These are phyloP conservation scores for Paramormyrops kingsleyae DNA, from an alignment of 2,113 vertebrate genomes.

Conservation along the genomic window DNA sequence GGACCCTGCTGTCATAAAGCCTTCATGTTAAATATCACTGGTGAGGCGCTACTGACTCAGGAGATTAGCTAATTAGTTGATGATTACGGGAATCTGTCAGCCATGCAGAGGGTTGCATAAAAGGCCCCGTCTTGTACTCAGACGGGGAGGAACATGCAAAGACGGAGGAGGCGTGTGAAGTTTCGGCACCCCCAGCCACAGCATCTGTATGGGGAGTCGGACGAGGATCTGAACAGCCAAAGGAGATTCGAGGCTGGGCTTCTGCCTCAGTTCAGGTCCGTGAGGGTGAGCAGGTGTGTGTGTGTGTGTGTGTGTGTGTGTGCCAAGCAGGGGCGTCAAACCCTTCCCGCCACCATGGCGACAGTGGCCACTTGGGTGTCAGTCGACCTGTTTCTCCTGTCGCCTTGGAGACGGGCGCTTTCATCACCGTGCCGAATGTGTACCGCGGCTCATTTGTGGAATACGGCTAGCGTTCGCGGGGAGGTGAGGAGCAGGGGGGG, in stretches of 20 bases:
- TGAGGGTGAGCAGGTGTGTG: neutral
- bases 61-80: neutral
- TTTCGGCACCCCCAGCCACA: neutral
- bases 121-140: neutral
- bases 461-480: neutral
- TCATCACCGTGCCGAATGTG: neutral
- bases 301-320: neutral
- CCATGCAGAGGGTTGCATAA: neutral
- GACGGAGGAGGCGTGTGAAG: neutral
- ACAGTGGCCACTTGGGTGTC: neutral
- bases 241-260: neutral
- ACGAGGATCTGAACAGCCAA: neutral
- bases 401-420: constrained; percentile 6
- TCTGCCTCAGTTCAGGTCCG: neutral
- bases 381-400: neutral
- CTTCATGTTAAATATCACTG: neutral
- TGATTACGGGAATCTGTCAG: neutral
- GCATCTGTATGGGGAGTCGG: neutral
- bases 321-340: neutral
- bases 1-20: neutral
- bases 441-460: neutral
- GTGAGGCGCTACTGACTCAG: neutral
- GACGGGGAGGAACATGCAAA: neutral
- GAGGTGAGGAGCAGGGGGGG: neutral
- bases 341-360: neutral